Evolutionary conservation across 2,113 vertebrate species (phyloP).

Genomic region (Callithrix jacchus): DNA sequence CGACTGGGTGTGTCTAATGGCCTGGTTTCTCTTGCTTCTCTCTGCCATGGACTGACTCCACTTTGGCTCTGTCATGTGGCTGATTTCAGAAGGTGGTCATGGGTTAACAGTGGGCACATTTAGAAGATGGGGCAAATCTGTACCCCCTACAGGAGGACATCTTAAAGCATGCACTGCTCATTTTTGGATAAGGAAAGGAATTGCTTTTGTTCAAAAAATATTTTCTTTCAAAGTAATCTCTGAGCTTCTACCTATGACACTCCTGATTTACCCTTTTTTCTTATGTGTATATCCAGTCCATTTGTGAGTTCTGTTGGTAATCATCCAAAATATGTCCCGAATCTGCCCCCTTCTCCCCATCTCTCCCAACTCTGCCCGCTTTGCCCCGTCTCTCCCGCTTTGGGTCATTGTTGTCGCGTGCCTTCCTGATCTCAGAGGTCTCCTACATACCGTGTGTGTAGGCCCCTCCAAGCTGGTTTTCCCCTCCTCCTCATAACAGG

Average conservation of each 20-base stretch:
- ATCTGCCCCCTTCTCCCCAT: background rate
- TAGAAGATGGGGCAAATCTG: background rate
- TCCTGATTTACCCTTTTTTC: background rate
- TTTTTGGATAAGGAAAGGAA: background rate
- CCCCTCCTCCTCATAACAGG: background rate
- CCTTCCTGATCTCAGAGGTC: background rate
- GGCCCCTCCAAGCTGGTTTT: background rate
- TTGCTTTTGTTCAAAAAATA: background rate
- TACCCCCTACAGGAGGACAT: background rate
- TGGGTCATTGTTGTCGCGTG: rapidly evolving
- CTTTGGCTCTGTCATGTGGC: background rate
- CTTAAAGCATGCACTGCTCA: background rate
- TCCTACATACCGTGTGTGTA: background rate
- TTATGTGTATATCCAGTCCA: background rate
- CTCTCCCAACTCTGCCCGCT: too few relatives aligned
- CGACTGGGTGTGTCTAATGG: background rate
- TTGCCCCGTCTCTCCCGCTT: background rate
- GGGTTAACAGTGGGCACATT: background rate
- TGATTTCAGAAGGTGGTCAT: background rate
- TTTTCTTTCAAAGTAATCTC: background rate
- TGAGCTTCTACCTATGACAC: background rate
- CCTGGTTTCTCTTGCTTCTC: background rate
- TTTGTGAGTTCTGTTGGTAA: background rate
- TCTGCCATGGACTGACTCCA: background rate
- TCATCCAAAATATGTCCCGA: background rate